Evolutionary conservation across 37 sponge, comb jelly and placozoan species (phyloP).

Genomic region (Dysidea cf. avara): DNA sequence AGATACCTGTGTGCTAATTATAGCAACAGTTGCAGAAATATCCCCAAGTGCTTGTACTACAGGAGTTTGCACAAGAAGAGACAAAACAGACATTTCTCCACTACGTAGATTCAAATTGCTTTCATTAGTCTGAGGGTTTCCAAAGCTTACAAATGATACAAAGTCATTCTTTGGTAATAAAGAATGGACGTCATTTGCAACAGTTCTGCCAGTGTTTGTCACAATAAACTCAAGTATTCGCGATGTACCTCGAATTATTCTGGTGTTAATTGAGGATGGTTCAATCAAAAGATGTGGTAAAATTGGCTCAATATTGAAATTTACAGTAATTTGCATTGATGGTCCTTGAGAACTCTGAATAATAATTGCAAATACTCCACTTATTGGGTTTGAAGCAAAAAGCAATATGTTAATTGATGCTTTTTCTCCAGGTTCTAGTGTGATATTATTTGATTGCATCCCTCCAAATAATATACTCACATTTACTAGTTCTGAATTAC

Average conservation of each 20-base stretch:
- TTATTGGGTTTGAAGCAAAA: background rate
- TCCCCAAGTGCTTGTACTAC: constrained; percentile 15
- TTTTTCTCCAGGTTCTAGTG: constrained; percentile 8
- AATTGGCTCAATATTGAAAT: constrained; percentile 15
- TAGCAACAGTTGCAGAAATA: constrained; percentile 2
- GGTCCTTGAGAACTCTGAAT: constrained; percentile 8
- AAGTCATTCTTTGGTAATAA: constrained; percentile 6
- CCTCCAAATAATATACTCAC: background rate
- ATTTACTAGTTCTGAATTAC: background rate
- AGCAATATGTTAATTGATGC: constrained; percentile 11
- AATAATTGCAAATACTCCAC: constrained; percentile 3
- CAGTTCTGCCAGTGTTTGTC: constrained; percentile 28
- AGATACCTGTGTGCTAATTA: constrained; percentile 9
- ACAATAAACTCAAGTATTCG: constrained; percentile 27
- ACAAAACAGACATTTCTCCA: constrained; percentile 23
- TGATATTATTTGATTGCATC: background rate
- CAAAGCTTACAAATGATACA: constrained; percentile 35
- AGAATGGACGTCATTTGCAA: constrained; percentile 11
- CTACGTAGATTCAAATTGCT: constrained; percentile 13
- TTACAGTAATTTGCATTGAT: background rate
- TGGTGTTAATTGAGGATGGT: constrained; percentile 20
- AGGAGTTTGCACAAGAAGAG: constrained; percentile 5
- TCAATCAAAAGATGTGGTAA: constrained; percentile 20
- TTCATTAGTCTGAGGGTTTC: constrained; percentile 1
- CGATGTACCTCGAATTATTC: constrained; percentile 29